A percentile compares a stretch with the other conserved stretches of the same genome.
Evolutionary conservation across 92 coral and sea anemone genomes (phyloP).

Genomic region (Zoanthus sansibaricus): DNA sequence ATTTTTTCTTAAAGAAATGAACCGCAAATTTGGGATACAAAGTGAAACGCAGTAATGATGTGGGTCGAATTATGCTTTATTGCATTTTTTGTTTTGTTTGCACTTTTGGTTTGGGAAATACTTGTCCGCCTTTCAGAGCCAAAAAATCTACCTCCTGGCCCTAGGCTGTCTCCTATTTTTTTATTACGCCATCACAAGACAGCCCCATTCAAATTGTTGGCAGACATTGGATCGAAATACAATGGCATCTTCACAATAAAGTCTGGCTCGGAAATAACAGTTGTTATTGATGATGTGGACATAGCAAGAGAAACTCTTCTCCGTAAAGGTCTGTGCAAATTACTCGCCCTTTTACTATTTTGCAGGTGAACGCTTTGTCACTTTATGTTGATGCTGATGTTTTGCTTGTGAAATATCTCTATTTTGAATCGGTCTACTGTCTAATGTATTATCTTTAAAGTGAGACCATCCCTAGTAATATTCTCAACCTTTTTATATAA

Average conservation of each 20-base stretch:
- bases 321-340: constrained; percentile 21
- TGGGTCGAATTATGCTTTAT: constrained; percentile 18
- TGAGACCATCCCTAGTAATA: too few relatives aligned
- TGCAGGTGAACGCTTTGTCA: too few relatives aligned
- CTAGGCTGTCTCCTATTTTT: constrained; percentile 32
- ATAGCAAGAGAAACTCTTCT: constrained; percentile 41
- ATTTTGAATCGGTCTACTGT: too few relatives aligned
- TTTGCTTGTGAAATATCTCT: too few relatives aligned
- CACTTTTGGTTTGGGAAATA: constrained; percentile 22
- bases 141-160: constrained; percentile 35
- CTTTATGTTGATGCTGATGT: too few relatives aligned
- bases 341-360: too few relatives aligned
- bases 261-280: constrained; percentile 25
- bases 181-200: constrained; percentile 26
- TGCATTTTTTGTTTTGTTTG: constrained; percentile 10
- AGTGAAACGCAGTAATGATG: neutral
- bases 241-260: constrained; percentile 36
- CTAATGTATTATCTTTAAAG: too few relatives aligned
- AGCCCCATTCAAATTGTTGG: constrained; percentile 20
- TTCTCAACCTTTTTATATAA: too few relatives aligned
- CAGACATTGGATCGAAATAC: constrained; percentile 26
- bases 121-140: constrained; percentile 40
- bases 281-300: constrained; percentile 41
- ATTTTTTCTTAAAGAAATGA: neutral
- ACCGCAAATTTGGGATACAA: neutral